A percentile compares a stretch with the other conserved stretches of the same genome.
phyloP scores from a whole-genome alignment of 2,113 vertebrate species.

The Indicator indicator region DNA sequence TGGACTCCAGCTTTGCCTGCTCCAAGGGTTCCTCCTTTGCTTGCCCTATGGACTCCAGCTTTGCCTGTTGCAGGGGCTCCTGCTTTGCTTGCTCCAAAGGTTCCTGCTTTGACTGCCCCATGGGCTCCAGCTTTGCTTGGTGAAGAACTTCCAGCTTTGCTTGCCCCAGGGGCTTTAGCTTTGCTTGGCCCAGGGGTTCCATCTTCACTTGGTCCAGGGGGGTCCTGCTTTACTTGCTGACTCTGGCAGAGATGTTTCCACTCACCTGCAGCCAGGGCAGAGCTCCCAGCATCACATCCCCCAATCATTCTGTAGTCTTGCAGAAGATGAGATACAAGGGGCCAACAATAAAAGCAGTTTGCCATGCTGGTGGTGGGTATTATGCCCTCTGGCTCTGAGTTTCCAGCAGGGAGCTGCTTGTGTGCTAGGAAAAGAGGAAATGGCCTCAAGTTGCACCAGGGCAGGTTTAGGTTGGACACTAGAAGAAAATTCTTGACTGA shows the following conservation, averaged over 20 bases:
- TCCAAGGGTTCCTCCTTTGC: too few relatives aligned
- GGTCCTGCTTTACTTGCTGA: not conserved
- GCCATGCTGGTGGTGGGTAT: rapidly evolving
- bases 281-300: not conserved
- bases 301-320: rapidly evolving
- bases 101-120: not conserved
- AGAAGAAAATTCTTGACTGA: too few relatives aligned
- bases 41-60: too few relatives aligned
- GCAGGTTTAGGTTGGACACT: too few relatives aligned
- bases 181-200: too few relatives aligned
- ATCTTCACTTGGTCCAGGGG: not conserved
- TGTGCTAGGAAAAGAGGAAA: too few relatives aligned
- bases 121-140: not conserved
- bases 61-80: too few relatives aligned
- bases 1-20: too few relatives aligned
- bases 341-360: not conserved
- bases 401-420: not conserved
- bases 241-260: not conserved
- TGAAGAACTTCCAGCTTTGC: not conserved
- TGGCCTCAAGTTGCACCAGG: too few relatives aligned
- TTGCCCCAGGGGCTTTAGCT: too few relatives aligned
- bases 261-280: not conserved
- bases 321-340: too few relatives aligned
- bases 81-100: too few relatives aligned
- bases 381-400: rapidly evolving